A percentile compares a stretch with the other conserved stretches of the same genome.
Conservation (phyloP, 2,113 vertebrate species). For the Astur gentilis region DNA sequence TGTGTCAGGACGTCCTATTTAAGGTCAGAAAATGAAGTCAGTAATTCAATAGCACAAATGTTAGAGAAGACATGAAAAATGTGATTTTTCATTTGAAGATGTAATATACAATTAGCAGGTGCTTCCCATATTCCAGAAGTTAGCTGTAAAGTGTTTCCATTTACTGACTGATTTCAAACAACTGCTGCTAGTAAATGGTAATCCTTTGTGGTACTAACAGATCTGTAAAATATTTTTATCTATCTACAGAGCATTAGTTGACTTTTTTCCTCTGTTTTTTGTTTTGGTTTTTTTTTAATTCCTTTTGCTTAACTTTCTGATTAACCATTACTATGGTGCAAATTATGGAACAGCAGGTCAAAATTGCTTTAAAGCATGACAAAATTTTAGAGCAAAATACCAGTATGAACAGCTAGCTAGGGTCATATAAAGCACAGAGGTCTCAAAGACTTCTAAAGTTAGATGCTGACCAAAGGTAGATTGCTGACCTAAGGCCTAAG, state of each 20-base stretch:
- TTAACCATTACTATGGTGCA: neutral
- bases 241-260: neutral
- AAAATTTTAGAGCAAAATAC: neutral
- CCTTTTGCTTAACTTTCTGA: neutral
- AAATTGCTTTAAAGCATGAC: neutral
- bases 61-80: neutral
- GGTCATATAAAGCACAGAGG: neutral
- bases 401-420: neutral
- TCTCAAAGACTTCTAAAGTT: neutral
- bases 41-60: neutral
- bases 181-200: neutral
- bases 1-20: neutral
- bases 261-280: neutral
- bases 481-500: neutral
- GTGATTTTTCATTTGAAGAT: neutral
- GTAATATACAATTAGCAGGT: neutral
- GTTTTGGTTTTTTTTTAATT: neutral
- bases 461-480: neutral
- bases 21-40: slow-evolving; percentile 16
- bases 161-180: neutral
- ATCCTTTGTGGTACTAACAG: neutral
- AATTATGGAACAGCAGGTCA: neutral
- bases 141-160: neutral
- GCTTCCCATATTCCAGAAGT: neutral
- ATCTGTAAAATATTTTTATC: neutral